A percentile compares a stretch with the other conserved stretches of the same genome.
phyloP scores from a whole-genome alignment of 2,113 vertebrate genomes.

The Paedocypris sp. region DNA sequence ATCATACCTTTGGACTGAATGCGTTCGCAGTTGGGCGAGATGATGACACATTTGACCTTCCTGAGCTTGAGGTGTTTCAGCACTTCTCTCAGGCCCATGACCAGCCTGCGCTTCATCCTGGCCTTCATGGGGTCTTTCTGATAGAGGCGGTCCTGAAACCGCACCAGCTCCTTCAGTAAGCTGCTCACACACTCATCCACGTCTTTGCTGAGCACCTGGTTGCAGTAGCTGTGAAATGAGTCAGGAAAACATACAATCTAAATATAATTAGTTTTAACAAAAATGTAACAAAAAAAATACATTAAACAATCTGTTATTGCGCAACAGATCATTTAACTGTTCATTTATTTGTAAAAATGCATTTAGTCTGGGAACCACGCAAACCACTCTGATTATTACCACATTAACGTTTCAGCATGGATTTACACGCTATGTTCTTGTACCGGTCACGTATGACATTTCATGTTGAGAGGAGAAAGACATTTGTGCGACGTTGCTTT shows the following conservation, averaged over 20 bases:
- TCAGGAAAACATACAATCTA: not conserved
- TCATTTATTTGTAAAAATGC: too few relatives aligned
- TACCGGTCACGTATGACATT: too few relatives aligned
- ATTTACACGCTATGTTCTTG: too few relatives aligned
- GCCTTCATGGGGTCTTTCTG: constrained; percentile 95
- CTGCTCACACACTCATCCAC: constrained; percentile 81
- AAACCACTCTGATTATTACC: too few relatives aligned
- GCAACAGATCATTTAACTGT: too few relatives aligned
- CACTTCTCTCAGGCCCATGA: constrained; percentile 92
- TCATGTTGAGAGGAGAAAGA: too few relatives aligned
- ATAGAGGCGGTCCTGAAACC: constrained; percentile 93
- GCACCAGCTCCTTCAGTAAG: constrained; percentile 85
- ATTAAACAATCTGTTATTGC: too few relatives aligned
- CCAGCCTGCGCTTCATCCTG: constrained; percentile 86
- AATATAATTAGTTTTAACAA: not conserved
- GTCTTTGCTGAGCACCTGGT: constrained; percentile 89
- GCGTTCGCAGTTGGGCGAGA: constrained; percentile 96
- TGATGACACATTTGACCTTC: constrained; percentile 88
- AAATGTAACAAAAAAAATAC: not conserved
- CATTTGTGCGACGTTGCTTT: too few relatives aligned
- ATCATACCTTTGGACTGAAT: constrained; percentile 84
- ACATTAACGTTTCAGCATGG: too few relatives aligned
- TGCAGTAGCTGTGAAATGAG: constrained; percentile 76
- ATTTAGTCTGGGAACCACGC: too few relatives aligned
- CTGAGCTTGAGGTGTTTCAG: constrained; percentile 86